Percentiles rank a stretch among this genome's conserved stretches.
Conservation (phyloP, 30 jellyfish, hydroid and myxozoan genomes). For the Phacellophora camtschatica region DNA sequence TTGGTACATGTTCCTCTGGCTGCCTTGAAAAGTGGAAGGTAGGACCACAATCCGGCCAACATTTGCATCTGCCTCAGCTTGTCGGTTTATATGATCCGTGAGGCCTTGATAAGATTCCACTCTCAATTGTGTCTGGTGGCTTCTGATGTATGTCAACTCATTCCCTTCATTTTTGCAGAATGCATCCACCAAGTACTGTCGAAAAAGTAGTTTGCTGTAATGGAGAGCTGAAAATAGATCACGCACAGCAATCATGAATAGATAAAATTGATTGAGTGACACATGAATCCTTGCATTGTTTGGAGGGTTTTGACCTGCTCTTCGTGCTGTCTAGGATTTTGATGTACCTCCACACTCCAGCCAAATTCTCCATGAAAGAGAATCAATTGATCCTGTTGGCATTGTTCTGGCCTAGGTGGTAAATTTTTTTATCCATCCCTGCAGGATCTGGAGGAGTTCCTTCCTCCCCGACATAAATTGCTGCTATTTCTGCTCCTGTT, state of each 20-base stretch:
- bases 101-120: neutral
- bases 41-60: constrained; percentile 36
- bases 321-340: neutral
- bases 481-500: neutral
- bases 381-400: neutral
- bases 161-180: constrained; percentile 2
- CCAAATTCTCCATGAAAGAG: neutral
- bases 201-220: neutral
- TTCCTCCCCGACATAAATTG: neutral
- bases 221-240: constrained; percentile 3
- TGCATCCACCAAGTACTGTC: neutral
- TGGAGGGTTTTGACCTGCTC: neutral
- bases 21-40: constrained; percentile 38
- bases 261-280: neutral
- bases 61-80: neutral
- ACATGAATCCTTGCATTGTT: too few relatives aligned
- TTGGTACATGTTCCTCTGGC: constrained; percentile 37
- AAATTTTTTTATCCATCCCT: neutral
- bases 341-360: neutral
- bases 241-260: neutral
- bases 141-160: neutral
- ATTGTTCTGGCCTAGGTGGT: neutral
- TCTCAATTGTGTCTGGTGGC: neutral
- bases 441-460: neutral
- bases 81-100: neutral